phyloP scores from a whole-genome alignment of 2,888 invertebrate species.

The Danaus chrysippus region DNA sequence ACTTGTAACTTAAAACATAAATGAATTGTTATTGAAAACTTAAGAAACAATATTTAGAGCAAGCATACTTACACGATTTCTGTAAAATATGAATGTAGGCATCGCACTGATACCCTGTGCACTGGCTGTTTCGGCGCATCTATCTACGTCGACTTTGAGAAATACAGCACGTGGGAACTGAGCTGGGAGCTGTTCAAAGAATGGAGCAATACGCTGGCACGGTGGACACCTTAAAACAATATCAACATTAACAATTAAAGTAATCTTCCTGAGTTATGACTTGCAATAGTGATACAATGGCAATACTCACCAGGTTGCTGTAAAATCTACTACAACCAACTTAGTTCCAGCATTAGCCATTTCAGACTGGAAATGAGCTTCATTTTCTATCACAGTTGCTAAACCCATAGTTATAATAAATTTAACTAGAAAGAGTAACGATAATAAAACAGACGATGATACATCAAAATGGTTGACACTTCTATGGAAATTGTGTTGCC shows the following conservation, averaged over 20 bases:
- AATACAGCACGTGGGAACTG: conserved; percentile 95
- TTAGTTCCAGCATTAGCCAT: conserved; percentile 91
- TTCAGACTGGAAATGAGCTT: conserved; percentile 91
- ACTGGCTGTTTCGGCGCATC: conserved; percentile 92
- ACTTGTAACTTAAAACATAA: neutral
- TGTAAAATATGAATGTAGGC: conserved; percentile 98
- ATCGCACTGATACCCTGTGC: conserved; percentile 95
- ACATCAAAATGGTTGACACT: conserved; percentile 44
- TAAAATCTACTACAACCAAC: conserved; percentile 96
- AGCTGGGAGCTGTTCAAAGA: conserved; percentile 91
- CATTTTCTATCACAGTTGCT: conserved; percentile 84
- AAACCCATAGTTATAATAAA: conserved; percentile 63
- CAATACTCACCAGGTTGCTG: conserved; percentile 90
- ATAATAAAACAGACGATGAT: conserved; percentile 46
- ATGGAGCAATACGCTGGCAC: conserved; percentile 95
- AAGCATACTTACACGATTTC: conserved; percentile 81
- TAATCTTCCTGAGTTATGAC: conserved; percentile 47
- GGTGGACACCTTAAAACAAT: conserved; percentile 92
- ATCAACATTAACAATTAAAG: neutral
- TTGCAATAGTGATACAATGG: conserved; percentile 45
- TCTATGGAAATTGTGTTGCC: conserved; percentile 12
- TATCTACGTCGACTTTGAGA: conserved; percentile 96
- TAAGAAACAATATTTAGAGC: conserved; percentile 3
- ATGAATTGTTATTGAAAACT: conserved; percentile 10
- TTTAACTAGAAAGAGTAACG: conserved; percentile 32